Conservation (phyloP, 2,113 vertebrate genomes). For the Chaetura pelagica region DNA sequence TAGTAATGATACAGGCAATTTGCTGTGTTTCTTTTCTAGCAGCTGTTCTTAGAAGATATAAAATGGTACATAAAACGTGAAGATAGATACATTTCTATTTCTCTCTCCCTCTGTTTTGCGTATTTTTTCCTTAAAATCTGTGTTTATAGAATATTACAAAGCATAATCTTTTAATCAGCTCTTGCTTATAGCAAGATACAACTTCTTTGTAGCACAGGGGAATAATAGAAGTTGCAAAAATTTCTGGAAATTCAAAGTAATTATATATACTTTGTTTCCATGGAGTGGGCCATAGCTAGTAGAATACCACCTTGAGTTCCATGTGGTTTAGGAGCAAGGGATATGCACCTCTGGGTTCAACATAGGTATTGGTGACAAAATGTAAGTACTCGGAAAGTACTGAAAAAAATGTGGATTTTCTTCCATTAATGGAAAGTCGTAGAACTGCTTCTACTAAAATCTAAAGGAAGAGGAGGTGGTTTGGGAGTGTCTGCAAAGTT, state of each 20-base stretch:
- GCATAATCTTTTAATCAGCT: neutral
- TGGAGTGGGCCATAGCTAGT: neutral
- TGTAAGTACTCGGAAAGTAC: neutral
- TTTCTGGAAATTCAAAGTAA: neutral
- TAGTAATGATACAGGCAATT: neutral
- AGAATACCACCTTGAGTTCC: neutral
- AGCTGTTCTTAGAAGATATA: neutral
- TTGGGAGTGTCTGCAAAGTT: constrained; percentile 3
- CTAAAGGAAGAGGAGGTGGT: neutral
- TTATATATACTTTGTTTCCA: neutral
- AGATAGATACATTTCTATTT: neutral
- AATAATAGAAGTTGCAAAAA: neutral
- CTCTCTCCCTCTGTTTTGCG: neutral
- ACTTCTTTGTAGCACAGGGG: neutral
- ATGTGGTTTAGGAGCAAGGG: neutral
- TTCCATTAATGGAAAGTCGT: neutral
- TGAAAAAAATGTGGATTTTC: neutral
- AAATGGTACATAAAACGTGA: neutral
- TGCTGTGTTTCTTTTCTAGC: neutral
- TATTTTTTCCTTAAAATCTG: neutral
- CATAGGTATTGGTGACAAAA: neutral
- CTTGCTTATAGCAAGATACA: neutral
- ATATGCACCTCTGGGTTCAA: accelerated
- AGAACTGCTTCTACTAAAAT: neutral
- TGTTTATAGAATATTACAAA: neutral